phyloP scores from a whole-genome alignment of 2,113 vertebrate species.

The Antigone vipio region DNA sequence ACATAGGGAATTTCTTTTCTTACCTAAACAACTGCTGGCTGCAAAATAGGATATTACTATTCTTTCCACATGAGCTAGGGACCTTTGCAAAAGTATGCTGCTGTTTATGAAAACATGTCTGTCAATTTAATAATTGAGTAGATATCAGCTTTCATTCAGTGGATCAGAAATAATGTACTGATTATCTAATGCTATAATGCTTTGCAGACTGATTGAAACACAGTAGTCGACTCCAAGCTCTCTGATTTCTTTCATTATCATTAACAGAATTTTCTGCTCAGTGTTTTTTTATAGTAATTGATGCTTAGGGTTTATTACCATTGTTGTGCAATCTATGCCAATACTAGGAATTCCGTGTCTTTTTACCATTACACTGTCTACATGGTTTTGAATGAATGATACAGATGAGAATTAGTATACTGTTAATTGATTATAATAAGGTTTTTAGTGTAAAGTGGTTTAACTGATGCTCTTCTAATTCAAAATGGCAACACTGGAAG shows the following conservation, averaged over 20 bases:
- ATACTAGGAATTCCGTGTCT: background rate
- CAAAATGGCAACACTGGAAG: background rate
- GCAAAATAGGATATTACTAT: background rate
- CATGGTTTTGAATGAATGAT: background rate
- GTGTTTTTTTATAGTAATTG: background rate
- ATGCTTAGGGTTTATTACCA: background rate
- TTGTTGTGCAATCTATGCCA: background rate
- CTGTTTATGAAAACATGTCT: conserved; percentile 3
- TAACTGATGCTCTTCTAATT: background rate
- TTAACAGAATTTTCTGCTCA: background rate
- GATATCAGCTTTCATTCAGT: background rate
- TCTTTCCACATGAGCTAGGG: background rate
- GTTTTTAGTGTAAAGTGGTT: background rate
- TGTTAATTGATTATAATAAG: background rate
- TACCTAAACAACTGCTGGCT: background rate
- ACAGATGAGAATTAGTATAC: background rate
- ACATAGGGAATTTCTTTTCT: background rate
- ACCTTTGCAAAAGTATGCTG: background rate
- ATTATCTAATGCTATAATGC: background rate
- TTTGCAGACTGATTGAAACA: background rate
- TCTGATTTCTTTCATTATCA: background rate
- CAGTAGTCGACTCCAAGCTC: background rate
- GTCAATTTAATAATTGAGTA: background rate
- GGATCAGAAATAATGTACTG: background rate
- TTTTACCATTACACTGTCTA: background rate